phyloP scores from a whole-genome alignment of 2,113 vertebrate genomes.

The Podilymbus podiceps region DNA sequence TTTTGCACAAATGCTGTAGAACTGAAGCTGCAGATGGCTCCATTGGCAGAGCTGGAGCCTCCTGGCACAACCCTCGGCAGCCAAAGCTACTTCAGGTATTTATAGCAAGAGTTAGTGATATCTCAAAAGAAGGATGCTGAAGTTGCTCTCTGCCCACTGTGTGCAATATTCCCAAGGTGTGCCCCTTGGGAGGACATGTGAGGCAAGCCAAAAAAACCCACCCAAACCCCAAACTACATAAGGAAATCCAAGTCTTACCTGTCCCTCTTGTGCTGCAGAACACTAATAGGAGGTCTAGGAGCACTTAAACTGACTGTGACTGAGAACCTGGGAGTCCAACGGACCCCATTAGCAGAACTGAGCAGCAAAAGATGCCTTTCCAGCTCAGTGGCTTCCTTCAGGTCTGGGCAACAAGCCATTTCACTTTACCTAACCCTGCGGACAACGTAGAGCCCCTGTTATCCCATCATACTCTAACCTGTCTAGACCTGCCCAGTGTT shows the following conservation, averaged over 20 bases:
- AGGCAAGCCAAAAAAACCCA: background rate
- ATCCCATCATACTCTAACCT: background rate
- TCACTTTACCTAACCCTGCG: background rate
- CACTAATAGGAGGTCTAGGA: background rate
- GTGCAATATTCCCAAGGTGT: background rate
- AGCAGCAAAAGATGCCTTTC: background rate
- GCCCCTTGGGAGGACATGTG: background rate
- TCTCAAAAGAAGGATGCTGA: background rate
- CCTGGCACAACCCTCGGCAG: background rate
- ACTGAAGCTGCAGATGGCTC: constrained; percentile 48
- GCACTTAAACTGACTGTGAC: background rate
- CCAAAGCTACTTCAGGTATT: constrained; percentile 1
- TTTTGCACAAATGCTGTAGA: constrained; percentile 40
- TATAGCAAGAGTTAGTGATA: background rate
- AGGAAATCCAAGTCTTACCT: background rate
- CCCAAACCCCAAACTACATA: background rate
- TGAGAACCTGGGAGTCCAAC: background rate
- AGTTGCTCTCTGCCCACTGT: background rate
- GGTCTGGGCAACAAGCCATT: background rate
- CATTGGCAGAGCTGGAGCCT: constrained; percentile 19
- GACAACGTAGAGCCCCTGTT: background rate
- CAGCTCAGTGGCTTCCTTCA: background rate
- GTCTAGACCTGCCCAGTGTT: background rate
- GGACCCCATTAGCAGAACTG: background rate
- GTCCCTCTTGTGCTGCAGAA: background rate